Evolutionary conservation across 1,140 invertebrate species (phyloP).

Genomic region (Chionoecetes opilio): DNA sequence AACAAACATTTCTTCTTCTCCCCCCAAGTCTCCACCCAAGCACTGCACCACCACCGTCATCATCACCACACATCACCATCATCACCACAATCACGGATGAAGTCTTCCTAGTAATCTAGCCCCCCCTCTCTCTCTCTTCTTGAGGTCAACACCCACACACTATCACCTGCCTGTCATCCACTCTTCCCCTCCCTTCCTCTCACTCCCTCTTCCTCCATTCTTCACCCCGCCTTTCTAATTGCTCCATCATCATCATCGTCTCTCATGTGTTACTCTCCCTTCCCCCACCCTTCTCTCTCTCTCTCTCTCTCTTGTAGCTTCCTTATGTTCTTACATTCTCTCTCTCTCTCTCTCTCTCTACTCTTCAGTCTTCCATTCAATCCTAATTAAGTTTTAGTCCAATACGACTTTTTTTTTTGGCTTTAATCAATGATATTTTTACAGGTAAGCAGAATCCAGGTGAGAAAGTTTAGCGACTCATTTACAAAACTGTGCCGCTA

Average conservation of each 20-base stretch:
- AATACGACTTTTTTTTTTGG: too few relatives aligned
- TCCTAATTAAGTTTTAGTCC: neutral
- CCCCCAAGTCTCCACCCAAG: neutral
- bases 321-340: too few relatives aligned
- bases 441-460: too few relatives aligned
- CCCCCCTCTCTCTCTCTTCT: neutral
- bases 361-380: neutral
- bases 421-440: too few relatives aligned
- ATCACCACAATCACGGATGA: neutral
- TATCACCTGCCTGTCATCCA: constrained; percentile 29
- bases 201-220: neutral
- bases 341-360: neutral
- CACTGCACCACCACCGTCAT: neutral
- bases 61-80: neutral
- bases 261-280: neutral
- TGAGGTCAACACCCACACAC: constrained; percentile 43
- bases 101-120: neutral
- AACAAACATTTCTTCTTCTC: neutral
- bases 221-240: neutral
- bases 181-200: neutral
- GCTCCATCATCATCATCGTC: constrained; percentile 34
- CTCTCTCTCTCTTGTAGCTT: constrained; percentile 7
- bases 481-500: too few relatives aligned
- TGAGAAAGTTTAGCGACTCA: too few relatives aligned
- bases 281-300: neutral